Conservation (phyloP, 2,797 vertebrate genomes). For the Emys orbicularis region DNA sequence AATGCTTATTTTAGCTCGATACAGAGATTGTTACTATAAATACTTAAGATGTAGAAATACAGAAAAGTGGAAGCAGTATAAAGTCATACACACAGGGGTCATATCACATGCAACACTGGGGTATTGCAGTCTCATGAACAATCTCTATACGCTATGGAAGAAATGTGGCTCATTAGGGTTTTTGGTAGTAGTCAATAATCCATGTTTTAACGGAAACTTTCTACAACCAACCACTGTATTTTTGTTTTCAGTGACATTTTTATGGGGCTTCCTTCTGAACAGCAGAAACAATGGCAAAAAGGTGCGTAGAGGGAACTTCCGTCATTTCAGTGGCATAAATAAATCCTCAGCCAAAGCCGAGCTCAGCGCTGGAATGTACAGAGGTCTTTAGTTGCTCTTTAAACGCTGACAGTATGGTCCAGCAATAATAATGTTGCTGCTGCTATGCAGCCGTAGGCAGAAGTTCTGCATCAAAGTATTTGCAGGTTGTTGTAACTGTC, state of each 20-base stretch:
- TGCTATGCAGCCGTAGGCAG: not conserved
- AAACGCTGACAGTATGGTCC: not conserved
- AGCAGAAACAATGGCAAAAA: constrained; percentile 3
- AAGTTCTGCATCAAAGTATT: not conserved
- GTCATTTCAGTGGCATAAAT: constrained; percentile 48
- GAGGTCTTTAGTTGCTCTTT: constrained; percentile 27
- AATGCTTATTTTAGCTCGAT: not conserved
- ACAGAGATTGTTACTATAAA: not conserved
- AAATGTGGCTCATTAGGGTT: accelerated
- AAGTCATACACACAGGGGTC: not conserved
- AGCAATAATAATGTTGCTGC: not conserved
- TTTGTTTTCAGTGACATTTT: not conserved
- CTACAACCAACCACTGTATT: not conserved
- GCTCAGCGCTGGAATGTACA: constrained; percentile 64
- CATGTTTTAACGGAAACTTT: not conserved
- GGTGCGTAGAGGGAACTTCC: not conserved
- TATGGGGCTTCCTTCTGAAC: not conserved
- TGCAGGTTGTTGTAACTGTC: not conserved
- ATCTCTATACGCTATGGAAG: not conserved
- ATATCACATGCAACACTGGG: not conserved
- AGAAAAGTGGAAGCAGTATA: not conserved
- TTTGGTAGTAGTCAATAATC: not conserved
- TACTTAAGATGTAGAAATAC: not conserved
- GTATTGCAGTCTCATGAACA: not conserved
- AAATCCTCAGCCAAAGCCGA: not conserved